A percentile compares a stretch with the other conserved stretches of the same genome.
phyloP scores from a whole-genome alignment of 2,797 vertebrate genomes.

The Melopsittacus undulatus region DNA sequence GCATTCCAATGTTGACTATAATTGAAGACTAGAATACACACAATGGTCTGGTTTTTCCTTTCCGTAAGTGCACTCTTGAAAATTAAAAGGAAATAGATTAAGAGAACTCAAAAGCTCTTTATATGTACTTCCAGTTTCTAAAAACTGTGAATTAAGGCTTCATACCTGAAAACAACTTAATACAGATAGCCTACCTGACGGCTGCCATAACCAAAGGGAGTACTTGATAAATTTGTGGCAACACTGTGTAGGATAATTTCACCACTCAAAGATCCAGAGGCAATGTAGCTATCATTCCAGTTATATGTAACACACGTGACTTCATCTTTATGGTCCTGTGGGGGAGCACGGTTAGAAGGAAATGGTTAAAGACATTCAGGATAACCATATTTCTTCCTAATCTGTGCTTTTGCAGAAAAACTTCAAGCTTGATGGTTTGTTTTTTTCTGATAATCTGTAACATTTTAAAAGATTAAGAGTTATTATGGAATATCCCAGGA shows the following conservation, averaged over 20 bases:
- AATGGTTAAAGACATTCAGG: background rate
- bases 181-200: constrained; percentile 80
- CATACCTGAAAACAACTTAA: background rate
- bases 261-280: constrained; percentile 93
- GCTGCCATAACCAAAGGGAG: constrained; percentile 90
- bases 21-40: background rate
- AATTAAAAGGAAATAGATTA: background rate
- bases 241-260: constrained; percentile 93
- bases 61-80: background rate
- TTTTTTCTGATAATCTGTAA: background rate
- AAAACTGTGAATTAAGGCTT: background rate
- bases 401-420: background rate
- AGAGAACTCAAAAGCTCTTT: background rate
- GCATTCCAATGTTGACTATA: background rate
- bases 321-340: constrained; percentile 92
- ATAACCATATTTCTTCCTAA: background rate
- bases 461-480: background rate
- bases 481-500: background rate
- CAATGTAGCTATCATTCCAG: constrained; percentile 88
- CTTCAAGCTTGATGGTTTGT: background rate
- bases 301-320: constrained; percentile 93
- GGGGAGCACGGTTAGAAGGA: background rate
- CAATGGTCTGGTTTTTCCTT: background rate
- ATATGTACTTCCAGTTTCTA: background rate
- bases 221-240: constrained; percentile 92